A percentile compares a stretch with the other conserved stretches of the same genome.
Conservation (phyloP, 1,140 invertebrate species). For the Heliothis subflexa region DNA sequence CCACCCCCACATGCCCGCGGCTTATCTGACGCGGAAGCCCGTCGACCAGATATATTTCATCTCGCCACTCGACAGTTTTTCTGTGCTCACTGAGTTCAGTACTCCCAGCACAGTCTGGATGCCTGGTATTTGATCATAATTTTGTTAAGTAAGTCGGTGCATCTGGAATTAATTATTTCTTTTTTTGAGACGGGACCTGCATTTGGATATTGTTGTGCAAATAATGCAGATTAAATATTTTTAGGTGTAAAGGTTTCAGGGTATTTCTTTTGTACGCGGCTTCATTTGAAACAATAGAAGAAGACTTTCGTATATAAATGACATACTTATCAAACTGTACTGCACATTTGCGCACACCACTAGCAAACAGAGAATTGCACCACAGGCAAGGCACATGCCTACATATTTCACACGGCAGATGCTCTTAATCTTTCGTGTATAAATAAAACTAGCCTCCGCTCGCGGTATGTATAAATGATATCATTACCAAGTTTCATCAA, state of each 20-base stretch:
- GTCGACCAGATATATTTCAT: constrained; percentile 72
- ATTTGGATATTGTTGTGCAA: not conserved
- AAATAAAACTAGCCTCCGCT: too few species aligned
- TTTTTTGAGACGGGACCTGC: not conserved
- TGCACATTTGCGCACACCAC: too few species aligned
- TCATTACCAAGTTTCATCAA: too few species aligned
- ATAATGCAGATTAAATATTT: not conserved
- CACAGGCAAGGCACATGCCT: too few species aligned
- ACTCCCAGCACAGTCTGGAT: constrained; percentile 50
- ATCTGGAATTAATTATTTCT: constrained; percentile 7
- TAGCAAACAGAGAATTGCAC: too few species aligned
- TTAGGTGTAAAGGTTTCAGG: not conserved
- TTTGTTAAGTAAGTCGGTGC: constrained; percentile 48
- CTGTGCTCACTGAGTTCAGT: constrained; percentile 54
- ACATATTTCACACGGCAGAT: too few species aligned
- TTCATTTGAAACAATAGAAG: too few species aligned
- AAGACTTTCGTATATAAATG: too few species aligned
- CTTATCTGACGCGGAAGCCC: constrained; percentile 68
- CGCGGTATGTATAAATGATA: too few species aligned
- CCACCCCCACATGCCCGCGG: constrained; percentile 55
- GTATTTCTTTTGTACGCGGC: too few species aligned
- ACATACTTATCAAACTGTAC: too few species aligned
- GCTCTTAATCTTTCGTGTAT: too few species aligned
- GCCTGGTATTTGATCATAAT: constrained; percentile 60
- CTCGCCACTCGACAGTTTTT: constrained; percentile 74